Evolutionary conservation across 2,797 vertebrate species (phyloP).

Genomic region (Sparus aurata): DNA sequence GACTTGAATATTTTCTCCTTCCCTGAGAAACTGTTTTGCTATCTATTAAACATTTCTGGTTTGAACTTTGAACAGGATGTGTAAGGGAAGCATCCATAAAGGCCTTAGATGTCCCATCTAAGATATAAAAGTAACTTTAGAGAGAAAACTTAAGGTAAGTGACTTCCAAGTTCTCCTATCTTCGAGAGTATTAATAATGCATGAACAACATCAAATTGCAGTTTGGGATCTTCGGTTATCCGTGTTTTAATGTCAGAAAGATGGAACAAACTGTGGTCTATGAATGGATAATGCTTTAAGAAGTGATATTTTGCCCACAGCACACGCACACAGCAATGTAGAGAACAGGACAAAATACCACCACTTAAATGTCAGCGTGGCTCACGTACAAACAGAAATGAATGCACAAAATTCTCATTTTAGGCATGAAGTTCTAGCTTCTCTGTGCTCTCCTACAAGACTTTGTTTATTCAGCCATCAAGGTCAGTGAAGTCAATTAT

Average conservation of each 20-base stretch:
- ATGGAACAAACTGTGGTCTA: conserved; percentile 48
- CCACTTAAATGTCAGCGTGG: conserved; percentile 9
- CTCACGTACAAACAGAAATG: background rate
- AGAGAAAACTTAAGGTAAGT: conserved; percentile 27
- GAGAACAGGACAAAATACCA: conserved; percentile 13
- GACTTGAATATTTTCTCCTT: background rate
- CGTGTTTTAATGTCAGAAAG: conserved; percentile 60
- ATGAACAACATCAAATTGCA: conserved; percentile 53
- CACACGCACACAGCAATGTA: conserved; percentile 3
- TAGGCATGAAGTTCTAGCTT: background rate
- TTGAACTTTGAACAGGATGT: conserved; percentile 3
- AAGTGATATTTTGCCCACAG: conserved; percentile 40
- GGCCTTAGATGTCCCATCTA: background rate
- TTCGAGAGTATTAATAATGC: conserved; percentile 51
- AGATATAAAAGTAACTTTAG: conserved; percentile 33
- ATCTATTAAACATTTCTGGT: background rate
- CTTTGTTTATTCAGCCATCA: background rate
- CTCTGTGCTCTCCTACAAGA: background rate
- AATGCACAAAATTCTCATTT: conserved; percentile 1
- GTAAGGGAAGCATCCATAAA: background rate
- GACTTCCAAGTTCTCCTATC: conserved; percentile 18
- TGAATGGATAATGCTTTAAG: conserved; percentile 56
- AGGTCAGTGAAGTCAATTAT: background rate
- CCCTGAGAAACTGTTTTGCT: background rate
- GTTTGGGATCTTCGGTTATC: conserved; percentile 49